phyloP scores from a whole-genome alignment of 2,113 vertebrate genomes.

The Carassius gibelio region DNA sequence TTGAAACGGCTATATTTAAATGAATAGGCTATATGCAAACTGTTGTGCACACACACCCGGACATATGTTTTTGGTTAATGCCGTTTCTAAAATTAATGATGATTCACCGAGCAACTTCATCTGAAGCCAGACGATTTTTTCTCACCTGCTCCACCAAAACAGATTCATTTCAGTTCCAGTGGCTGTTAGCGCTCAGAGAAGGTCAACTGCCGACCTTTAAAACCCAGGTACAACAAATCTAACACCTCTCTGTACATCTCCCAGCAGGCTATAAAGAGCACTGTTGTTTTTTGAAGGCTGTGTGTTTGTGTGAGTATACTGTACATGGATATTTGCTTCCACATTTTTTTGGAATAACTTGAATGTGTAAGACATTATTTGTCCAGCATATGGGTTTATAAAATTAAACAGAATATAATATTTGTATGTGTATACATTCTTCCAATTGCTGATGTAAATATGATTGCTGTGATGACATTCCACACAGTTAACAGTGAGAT shows the following conservation, averaged over 20 bases:
- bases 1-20: not conserved
- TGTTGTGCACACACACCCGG: not conserved
- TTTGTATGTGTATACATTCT: not conserved
- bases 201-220: constrained; percentile 71
- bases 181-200: constrained; percentile 64
- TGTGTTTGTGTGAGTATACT: not conserved
- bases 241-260: constrained; percentile 57
- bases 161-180: constrained; percentile 62
- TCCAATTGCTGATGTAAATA: too few species aligned
- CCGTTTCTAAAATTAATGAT: not conserved
- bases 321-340: not conserved
- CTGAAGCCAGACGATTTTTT: not conserved
- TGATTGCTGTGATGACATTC: not conserved
- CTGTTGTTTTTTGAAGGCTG: constrained; percentile 21
- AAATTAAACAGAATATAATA: not conserved
- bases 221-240: constrained; percentile 66
- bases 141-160: constrained; percentile 12
- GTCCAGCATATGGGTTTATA: too few species aligned
- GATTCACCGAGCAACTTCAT: not conserved
- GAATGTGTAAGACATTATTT: too few species aligned
- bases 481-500: constrained; percentile 52
- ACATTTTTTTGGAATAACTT: too few species aligned
- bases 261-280: constrained; percentile 49
- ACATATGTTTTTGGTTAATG: not conserved
- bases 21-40: not conserved